Evolutionary conservation across 2,797 vertebrate species (phyloP).

Genomic region (Mycteria americana): DNA sequence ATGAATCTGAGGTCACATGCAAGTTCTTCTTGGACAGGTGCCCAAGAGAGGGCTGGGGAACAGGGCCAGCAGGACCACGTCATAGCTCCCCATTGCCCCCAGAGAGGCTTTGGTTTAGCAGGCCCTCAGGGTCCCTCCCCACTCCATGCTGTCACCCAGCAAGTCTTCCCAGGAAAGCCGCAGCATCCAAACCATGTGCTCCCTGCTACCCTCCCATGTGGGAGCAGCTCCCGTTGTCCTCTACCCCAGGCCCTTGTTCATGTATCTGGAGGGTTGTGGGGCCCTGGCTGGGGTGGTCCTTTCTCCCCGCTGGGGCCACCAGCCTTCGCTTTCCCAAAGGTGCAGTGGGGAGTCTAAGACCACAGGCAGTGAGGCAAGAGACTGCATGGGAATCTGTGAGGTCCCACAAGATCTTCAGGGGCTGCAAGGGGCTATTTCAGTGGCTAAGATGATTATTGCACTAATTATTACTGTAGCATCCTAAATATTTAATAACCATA

Average conservation of each 20-base stretch:
- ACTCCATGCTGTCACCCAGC: background rate
- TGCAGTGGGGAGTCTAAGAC: background rate
- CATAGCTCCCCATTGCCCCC: background rate
- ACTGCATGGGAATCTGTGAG: background rate
- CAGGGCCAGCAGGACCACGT: background rate
- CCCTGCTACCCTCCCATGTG: background rate
- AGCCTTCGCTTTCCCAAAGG: background rate
- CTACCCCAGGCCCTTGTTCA: background rate
- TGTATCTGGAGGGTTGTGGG: background rate
- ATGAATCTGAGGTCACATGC: background rate
- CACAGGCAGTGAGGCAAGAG: background rate
- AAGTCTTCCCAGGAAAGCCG: background rate
- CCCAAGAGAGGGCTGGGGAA: background rate
- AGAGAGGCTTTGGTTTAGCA: background rate
- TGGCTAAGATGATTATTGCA: background rate
- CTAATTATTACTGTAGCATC: background rate
- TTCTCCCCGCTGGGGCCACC: background rate
- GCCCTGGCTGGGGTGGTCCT: background rate
- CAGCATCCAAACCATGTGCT: background rate
- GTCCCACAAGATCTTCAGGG: background rate
- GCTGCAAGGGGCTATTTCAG: background rate
- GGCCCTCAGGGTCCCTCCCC: background rate
- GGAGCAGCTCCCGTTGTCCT: background rate
- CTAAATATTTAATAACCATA: conserved; percentile 23
- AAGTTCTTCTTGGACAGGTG: background rate